A percentile compares a stretch with the other conserved stretches of the same genome.
Evolutionary conservation across 2,797 vertebrate species (phyloP).

Genomic region (Lepilemur septentrionalis): DNA sequence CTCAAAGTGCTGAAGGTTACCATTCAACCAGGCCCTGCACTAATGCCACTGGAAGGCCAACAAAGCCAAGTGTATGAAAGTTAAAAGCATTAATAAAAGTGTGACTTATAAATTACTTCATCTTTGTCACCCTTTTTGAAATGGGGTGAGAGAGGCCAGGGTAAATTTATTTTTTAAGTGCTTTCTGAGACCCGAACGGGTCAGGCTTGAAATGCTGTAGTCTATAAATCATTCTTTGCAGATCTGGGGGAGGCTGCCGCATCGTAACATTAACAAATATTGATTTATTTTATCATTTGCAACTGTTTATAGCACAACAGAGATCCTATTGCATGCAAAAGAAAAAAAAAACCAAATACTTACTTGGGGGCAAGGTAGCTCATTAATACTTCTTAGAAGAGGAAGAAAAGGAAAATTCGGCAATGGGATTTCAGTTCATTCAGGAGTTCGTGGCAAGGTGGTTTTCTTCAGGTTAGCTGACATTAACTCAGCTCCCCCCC

Average conservation of each 20-base stretch:
- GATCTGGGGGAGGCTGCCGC: slow-evolving; percentile 85
- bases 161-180: slow-evolving; percentile 93
- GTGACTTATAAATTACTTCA: slow-evolving; percentile 92
- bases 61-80: slow-evolving; percentile 88
- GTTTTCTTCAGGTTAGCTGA: slow-evolving; percentile 40
- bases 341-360: slow-evolving; percentile 69
- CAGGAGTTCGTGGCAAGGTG: slow-evolving; percentile 39
- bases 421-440: not conserved
- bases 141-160: slow-evolving; percentile 90
- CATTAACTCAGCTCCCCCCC: not conserved
- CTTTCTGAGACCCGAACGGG: slow-evolving; percentile 89
- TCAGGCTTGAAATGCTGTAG: slow-evolving; percentile 88
- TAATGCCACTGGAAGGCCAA: slow-evolving; percentile 85
- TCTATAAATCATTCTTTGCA: slow-evolving; percentile 88
- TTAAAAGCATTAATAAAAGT: slow-evolving; percentile 93
- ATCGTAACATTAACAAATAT: slow-evolving; percentile 88
- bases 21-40: slow-evolving; percentile 85
- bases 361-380: slow-evolving; percentile 32
- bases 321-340: slow-evolving; percentile 50
- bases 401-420: slow-evolving; percentile 3
- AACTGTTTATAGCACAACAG: slow-evolving; percentile 80
- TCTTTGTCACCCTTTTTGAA: slow-evolving; percentile 91
- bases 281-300: slow-evolving; percentile 88
- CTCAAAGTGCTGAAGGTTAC: slow-evolving; percentile 86
- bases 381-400: slow-evolving; percentile 41